phyloP scores from a whole-genome alignment of 2,113 vertebrate species.

The Toxostoma redivivum region DNA sequence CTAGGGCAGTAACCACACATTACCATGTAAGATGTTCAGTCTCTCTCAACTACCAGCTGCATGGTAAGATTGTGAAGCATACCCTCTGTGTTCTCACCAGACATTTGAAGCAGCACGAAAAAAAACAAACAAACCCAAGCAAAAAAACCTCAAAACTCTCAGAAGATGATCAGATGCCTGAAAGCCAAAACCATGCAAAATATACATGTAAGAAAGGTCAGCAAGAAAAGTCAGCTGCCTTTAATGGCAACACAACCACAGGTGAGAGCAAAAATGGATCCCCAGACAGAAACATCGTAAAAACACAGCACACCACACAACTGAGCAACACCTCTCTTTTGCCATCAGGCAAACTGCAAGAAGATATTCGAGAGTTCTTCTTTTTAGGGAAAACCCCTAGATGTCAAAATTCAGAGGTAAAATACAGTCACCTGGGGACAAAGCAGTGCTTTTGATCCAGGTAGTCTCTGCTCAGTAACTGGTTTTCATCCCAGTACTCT shows the following conservation, averaged over 20 bases:
- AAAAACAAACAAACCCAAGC: neutral
- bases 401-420: neutral
- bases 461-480: neutral
- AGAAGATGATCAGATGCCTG: neutral
- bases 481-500: neutral
- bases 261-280: neutral
- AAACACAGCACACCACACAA: neutral
- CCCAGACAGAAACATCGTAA: neutral
- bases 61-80: neutral
- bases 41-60: neutral
- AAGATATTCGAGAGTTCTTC: neutral
- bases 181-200: neutral
- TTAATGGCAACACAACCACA: neutral
- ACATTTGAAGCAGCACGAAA: neutral
- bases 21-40: neutral
- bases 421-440: neutral
- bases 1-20: too few species aligned
- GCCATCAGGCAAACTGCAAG: neutral
- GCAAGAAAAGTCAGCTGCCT: neutral
- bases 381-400: neutral
- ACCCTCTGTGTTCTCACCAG: neutral
- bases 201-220: neutral
- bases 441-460: rapidly evolving
- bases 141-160: neutral
- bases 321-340: neutral